A percentile compares a stretch with the other conserved stretches of the same genome.
Conservation (phyloP, 2,797 vertebrate species). For the Dicrostonyx torquatus region DNA sequence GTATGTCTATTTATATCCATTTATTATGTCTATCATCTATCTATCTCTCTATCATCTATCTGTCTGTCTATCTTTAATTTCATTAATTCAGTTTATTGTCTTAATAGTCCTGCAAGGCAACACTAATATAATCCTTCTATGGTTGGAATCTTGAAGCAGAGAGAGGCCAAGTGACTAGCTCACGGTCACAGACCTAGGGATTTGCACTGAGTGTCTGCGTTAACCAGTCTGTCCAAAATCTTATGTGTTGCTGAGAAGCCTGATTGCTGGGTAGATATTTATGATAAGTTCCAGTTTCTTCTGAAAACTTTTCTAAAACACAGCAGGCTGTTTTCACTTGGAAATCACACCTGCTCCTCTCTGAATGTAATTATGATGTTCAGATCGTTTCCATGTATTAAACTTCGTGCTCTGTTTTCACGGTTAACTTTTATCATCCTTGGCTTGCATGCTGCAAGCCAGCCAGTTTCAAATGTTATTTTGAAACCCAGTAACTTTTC, state of each 20-base stretch:
- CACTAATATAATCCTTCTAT: background rate
- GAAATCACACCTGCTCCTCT: conserved; percentile 10
- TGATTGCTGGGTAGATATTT: background rate
- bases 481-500: conserved; percentile 66
- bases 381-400: conserved; percentile 45
- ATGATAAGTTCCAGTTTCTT: conserved; percentile 25
- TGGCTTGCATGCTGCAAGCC: conserved; percentile 3
- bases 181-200: background rate
- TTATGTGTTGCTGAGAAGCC: background rate
- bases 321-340: conserved; percentile 58
- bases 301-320: background rate
- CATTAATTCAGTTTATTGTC: background rate
- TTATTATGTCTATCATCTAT: background rate
- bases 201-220: background rate
- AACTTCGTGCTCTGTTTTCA: background rate
- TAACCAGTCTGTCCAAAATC: background rate
- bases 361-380: conserved; percentile 51
- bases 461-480: conserved; percentile 61
- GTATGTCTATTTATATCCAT: background rate
- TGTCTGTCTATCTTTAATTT: background rate
- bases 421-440: conserved; percentile 42
- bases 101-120: background rate
- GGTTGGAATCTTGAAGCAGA: background rate
- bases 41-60: background rate
- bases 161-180: background rate